Evolutionary conservation across 2,888 invertebrate genomes (phyloP).

Genomic region (Chalcis sispes): DNA sequence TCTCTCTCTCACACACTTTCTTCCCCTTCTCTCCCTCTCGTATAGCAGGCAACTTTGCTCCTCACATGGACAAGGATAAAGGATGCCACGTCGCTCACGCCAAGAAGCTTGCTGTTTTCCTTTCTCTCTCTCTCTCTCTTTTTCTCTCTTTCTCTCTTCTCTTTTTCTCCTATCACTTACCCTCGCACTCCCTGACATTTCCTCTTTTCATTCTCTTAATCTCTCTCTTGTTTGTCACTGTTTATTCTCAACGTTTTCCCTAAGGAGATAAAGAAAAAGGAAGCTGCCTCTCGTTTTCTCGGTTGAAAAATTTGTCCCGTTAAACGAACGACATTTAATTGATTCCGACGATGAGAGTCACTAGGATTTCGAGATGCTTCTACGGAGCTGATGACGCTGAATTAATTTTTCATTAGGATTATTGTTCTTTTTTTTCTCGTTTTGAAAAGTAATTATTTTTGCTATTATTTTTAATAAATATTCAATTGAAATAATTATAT

Average conservation of each 20-base stretch:
- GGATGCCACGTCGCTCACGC: conserved; percentile 40
- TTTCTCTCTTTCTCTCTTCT: conserved; percentile 24
- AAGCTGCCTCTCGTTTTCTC: not conserved
- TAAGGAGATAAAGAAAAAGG: not conserved
- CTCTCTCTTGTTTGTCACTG: conserved; percentile 56
- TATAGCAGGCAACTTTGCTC: not conserved
- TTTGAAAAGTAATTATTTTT: too few species aligned
- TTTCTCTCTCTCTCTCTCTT: not conserved
- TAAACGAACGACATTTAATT: conserved; percentile 41
- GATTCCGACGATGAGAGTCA: conserved; percentile 32
- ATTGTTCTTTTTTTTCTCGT: too few species aligned
- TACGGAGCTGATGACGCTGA: conserved; percentile 10
- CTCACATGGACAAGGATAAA: conserved; percentile 51
- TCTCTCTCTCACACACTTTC: conserved; percentile 33
- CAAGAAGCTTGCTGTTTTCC: conserved; percentile 7
- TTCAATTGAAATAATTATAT: too few species aligned
- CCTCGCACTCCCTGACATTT: conserved; percentile 40
- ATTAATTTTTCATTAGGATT: not conserved
- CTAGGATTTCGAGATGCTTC: not conserved
- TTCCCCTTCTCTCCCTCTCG: conserved; percentile 32
- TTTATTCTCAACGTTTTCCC: conserved; percentile 45
- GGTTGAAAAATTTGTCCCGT: conserved; percentile 41
- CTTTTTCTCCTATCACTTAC: conserved; percentile 49
- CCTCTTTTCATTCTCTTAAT: conserved; percentile 55
- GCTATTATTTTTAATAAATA: too few species aligned